phyloP scores from a whole-genome alignment of 2,888 invertebrate genomes.

The Blomia tropicalis region DNA sequence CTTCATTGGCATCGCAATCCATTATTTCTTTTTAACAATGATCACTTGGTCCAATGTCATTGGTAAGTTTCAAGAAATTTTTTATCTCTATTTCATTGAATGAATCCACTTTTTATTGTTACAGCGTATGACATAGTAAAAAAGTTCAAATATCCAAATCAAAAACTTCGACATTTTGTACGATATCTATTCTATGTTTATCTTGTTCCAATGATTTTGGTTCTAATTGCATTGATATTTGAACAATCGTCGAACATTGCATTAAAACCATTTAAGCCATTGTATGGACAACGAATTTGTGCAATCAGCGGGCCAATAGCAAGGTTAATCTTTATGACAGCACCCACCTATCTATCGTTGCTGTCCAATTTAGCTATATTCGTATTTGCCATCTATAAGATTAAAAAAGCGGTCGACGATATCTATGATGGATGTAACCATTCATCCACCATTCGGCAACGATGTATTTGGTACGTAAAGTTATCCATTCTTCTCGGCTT shows the following conservation, averaged over 20 bases:
- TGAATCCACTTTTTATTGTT: neutral
- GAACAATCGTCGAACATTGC: neutral
- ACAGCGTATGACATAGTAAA: neutral
- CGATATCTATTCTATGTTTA: slow-evolving; percentile 4
- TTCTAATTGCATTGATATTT: neutral
- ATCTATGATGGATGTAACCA: neutral
- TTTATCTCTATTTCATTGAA: neutral
- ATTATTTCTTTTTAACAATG: slow-evolving; percentile 2
- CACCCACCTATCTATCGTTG: neutral
- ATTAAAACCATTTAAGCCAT: neutral
- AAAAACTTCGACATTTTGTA: neutral
- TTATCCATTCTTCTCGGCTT: neutral
- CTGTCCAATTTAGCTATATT: neutral
- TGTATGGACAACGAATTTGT: neutral
- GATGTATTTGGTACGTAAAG: slow-evolving; percentile 6
- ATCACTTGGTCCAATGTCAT: slow-evolving; percentile 1
- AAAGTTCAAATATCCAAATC: slow-evolving; percentile 8
- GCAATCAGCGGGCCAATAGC: neutral
- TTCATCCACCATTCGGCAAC: neutral
- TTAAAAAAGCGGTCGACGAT: neutral
- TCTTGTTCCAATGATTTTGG: neutral
- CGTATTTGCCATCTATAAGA: slow-evolving; percentile 2
- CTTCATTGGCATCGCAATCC: neutral
- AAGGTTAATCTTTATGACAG: neutral
- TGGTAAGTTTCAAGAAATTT: slow-evolving; percentile 7